Evolutionary conservation across 2,888 invertebrate genomes (phyloP).

Genomic region (Brachypalpus laphriformis): DNA sequence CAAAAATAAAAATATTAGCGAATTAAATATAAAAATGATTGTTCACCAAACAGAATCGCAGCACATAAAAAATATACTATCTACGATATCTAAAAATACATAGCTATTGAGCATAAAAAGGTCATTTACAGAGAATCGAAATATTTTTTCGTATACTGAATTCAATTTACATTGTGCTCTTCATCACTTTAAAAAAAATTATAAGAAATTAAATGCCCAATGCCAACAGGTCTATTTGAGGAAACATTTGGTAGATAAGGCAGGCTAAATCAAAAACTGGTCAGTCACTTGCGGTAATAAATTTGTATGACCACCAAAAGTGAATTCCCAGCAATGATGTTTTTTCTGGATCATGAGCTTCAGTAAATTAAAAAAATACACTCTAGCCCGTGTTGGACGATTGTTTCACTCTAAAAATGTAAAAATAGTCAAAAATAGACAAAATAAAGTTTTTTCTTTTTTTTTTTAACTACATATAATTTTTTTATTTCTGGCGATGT

Average conservation of each 20-base stretch:
- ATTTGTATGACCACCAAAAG: neutral
- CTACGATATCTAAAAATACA: neutral
- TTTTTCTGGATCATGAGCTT: conserved; percentile 16
- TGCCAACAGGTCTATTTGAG: neutral
- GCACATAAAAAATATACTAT: too few species aligned
- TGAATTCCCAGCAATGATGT: neutral
- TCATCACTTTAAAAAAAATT: neutral
- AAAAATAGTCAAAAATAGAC: conserved; percentile 65
- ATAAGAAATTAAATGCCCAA: neutral
- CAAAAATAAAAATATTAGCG: too few species aligned
- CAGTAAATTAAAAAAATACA: conserved; percentile 31
- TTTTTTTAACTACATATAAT: conserved; percentile 26
- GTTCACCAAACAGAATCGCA: too few species aligned
- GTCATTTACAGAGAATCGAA: neutral
- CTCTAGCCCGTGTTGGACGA: conserved; percentile 11
- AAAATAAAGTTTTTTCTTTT: conserved; percentile 38
- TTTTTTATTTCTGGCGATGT: conserved; percentile 70
- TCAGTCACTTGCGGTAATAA: too few species aligned
- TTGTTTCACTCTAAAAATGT: conserved; percentile 55
- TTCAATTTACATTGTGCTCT: neutral
- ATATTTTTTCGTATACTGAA: neutral
- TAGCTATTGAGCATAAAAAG: neutral
- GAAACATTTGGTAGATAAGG: too few species aligned
- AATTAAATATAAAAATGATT: too few species aligned
- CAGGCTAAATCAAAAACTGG: neutral